Conservation (phyloP, 2,113 vertebrate species). For the Chaetodon auriga region DNA sequence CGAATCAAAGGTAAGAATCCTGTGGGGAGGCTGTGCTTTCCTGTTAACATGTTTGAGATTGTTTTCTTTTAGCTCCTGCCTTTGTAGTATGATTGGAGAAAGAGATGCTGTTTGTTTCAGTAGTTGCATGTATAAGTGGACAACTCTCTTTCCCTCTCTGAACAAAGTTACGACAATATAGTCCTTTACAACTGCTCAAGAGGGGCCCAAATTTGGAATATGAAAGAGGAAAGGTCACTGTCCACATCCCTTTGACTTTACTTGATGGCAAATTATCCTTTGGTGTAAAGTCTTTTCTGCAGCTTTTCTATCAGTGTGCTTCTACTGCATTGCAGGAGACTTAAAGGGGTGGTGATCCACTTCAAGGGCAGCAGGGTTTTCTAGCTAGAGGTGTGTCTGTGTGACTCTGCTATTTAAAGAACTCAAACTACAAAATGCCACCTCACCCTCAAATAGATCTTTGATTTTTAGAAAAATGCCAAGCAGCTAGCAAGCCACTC, state of each 20-base stretch:
- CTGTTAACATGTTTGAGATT: conserved; percentile 5
- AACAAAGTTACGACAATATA: not conserved
- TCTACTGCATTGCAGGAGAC: conserved; percentile 5
- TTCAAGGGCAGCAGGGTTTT: conserved; percentile 39
- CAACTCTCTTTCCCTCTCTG: not conserved
- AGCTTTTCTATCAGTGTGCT: conserved; percentile 4
- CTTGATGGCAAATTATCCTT: not conserved
- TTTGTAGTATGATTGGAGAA: not conserved
- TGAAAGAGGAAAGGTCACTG: not conserved
- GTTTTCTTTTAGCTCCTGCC: conserved; percentile 18
- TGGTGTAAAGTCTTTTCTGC: not conserved
- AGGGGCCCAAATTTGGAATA: not conserved
- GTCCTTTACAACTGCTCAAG: not conserved
- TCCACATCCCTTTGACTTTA: not conserved
- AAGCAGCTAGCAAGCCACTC: conserved; percentile 14
- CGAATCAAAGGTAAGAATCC: conserved; percentile 91
- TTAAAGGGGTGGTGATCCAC: conserved; percentile 14
- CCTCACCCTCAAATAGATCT: conserved; percentile 23
- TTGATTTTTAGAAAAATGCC: conserved; percentile 27
- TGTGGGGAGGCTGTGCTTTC: conserved; percentile 4
- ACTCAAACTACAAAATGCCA: conserved; percentile 15
- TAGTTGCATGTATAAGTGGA: not conserved
- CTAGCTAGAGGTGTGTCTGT: not conserved
- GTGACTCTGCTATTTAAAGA: not conserved
- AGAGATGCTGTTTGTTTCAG: not conserved